A percentile compares a stretch with the other conserved stretches of the same genome.
Evolutionary conservation across 2,113 vertebrate species (phyloP).

Genomic region (Vimba vimba): DNA sequence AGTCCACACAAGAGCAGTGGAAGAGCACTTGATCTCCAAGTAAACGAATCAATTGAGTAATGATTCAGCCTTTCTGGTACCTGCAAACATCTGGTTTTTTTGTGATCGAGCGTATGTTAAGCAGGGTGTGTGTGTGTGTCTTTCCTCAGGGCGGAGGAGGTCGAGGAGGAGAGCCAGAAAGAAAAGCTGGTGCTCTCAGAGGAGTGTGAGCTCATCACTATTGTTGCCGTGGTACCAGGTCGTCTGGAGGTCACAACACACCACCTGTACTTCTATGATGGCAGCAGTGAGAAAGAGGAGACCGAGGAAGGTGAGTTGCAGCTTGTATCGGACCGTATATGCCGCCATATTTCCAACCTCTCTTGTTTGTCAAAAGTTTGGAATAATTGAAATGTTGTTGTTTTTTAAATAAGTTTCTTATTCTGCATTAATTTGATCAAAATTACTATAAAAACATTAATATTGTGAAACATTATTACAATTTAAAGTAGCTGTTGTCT

Average conservation of each 20-base stretch:
- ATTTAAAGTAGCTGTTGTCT: neutral
- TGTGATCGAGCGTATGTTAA: neutral
- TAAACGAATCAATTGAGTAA: neutral
- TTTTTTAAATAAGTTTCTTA: neutral
- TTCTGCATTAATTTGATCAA: neutral
- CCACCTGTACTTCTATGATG: conserved; percentile 93
- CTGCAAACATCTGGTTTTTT: neutral
- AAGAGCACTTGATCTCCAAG: neutral
- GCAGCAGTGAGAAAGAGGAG: conserved; percentile 90
- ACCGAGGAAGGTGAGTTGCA: conserved; percentile 87
- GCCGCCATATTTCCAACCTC: neutral
- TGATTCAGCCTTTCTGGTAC: neutral
- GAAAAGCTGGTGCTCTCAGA: conserved; percentile 94
- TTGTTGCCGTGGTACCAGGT: conserved; percentile 85
- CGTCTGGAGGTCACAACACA: conserved; percentile 94
- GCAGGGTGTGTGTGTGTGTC: neutral
- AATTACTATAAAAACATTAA: neutral
- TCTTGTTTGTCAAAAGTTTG: neutral
- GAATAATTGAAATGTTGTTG: no score
- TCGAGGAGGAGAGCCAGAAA: conserved; percentile 85
- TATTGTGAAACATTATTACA: neutral
- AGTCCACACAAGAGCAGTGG: no score
- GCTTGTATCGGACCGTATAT: neutral
- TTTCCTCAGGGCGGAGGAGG: conserved; percentile 82
- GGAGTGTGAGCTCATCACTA: conserved; percentile 96